Evolutionary conservation across 2,888 invertebrate species (phyloP).

Genomic region (Melinopterus prodromus): DNA sequence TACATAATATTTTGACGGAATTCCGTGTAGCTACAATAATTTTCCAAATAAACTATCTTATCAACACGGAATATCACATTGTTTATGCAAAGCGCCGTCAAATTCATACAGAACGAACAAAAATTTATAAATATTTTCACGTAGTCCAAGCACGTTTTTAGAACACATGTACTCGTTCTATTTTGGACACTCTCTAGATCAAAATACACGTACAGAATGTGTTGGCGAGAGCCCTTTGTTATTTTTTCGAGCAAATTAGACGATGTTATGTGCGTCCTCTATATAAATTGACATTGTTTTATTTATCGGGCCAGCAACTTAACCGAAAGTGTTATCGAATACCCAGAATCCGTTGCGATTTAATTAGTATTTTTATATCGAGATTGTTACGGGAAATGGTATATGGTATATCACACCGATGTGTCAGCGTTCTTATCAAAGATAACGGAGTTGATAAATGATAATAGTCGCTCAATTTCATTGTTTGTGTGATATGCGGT

Average conservation of each 20-base stretch:
- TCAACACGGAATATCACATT: background rate
- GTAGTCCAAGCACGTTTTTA: background rate
- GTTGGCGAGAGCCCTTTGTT: background rate
- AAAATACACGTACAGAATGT: background rate
- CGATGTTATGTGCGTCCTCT: background rate
- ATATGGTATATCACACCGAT: background rate
- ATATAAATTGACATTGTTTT: background rate
- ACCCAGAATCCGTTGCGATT: background rate
- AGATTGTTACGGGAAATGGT: too few species aligned
- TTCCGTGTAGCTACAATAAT: background rate
- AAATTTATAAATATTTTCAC: too few species aligned
- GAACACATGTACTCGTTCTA: background rate
- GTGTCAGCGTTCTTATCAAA: background rate
- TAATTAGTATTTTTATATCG: background rate
- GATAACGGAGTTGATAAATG: background rate
- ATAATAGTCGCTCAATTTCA: background rate
- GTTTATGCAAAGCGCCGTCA: background rate
- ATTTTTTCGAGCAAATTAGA: background rate
- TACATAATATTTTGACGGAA: background rate
- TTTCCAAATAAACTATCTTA: background rate
- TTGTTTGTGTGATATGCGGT: background rate
- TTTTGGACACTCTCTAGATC: background rate
- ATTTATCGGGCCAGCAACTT: too few species aligned
- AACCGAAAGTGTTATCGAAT: background rate
- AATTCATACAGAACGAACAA: background rate